Percentiles rank a stretch among this genome's conserved stretches.
These are phyloP conservation scores for Ceyx cyanopectus DNA, from an alignment of 2,113 vertebrate genomes.

Conservation along the genomic window DNA sequence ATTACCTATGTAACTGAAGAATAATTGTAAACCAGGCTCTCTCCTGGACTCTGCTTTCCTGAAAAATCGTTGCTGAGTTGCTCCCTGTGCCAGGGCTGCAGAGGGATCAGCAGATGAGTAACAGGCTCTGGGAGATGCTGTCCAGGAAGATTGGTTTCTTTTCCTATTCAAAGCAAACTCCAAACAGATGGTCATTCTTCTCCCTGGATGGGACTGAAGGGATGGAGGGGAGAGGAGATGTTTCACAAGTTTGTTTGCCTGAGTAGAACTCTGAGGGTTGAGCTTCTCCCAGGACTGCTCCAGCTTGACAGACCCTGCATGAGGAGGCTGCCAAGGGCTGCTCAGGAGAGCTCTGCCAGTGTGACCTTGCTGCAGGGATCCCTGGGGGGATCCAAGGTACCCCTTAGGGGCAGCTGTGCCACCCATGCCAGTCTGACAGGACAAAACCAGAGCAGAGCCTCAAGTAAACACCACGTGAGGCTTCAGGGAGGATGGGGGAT, in stretches of 20 bases:
- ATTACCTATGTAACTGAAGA: constrained; percentile 73
- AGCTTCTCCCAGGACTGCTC: background rate
- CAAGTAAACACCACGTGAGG: background rate
- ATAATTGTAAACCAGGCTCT: constrained; percentile 62
- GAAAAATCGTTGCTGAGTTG: constrained; percentile 32
- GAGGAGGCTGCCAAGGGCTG: background rate
- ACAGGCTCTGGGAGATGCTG: constrained; percentile 43
- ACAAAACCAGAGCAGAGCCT: background rate
- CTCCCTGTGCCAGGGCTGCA: constrained; percentile 13
- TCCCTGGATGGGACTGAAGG: background rate
- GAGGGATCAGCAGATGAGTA: constrained; percentile 42
- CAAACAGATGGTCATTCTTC: constrained; percentile 67
- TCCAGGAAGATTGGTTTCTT: constrained; percentile 27
- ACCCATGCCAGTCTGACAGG: fast-evolving
- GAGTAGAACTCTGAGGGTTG: background rate
- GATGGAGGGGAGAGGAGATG: background rate
- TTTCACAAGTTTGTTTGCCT: background rate
- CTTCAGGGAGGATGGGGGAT: background rate
- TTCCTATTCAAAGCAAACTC: constrained; percentile 67
- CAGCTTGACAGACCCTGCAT: background rate
- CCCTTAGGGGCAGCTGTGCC: fast-evolving
- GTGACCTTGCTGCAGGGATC: background rate
- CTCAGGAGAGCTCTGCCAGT: background rate
- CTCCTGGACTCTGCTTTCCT: constrained; percentile 27
- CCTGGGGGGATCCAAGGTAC: background rate